A percentile compares a stretch with the other conserved stretches of the same genome.
Conservation (phyloP, 1,140 invertebrate genomes). For the Heliconius himera region DNA sequence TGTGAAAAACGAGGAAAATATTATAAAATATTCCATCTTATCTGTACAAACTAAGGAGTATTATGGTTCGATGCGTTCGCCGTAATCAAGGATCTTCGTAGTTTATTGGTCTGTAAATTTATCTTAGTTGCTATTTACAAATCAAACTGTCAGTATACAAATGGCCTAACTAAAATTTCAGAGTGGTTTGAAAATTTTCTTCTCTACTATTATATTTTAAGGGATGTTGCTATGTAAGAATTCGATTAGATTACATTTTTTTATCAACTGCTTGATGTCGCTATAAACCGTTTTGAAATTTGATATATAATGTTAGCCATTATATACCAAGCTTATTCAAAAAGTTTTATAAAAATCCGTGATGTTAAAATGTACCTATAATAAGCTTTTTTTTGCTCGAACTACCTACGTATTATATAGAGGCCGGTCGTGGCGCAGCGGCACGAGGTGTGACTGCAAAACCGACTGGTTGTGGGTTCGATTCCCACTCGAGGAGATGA, state of each 20-base stretch:
- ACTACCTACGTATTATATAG: too few relatives aligned
- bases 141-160: neutral
- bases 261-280: too few relatives aligned
- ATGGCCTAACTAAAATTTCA: neutral
- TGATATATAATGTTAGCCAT: too few relatives aligned
- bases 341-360: too few relatives aligned
- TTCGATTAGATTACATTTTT: neutral
- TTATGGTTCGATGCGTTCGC: conserved; percentile 15
- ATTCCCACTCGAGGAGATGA: too few relatives aligned
- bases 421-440: too few relatives aligned
- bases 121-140: conserved; percentile 4
- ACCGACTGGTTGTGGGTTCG: too few relatives aligned
- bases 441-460: too few relatives aligned
- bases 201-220: neutral
- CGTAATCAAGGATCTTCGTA: conserved; percentile 20
- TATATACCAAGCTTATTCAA: too few relatives aligned
- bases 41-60: conserved; percentile 9
- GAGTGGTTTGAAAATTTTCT: neutral
- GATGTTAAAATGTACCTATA: too few relatives aligned
- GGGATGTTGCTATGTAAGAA: neutral
- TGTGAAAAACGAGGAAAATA: conserved; percentile 21
- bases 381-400: too few relatives aligned
- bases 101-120: conserved; percentile 19
- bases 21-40: conserved; percentile 3
- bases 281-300: neutral